These are phyloP conservation scores for Drosophila ironensis DNA, from an alignment of 1,140 invertebrate species.

Conservation along the genomic window DNA sequence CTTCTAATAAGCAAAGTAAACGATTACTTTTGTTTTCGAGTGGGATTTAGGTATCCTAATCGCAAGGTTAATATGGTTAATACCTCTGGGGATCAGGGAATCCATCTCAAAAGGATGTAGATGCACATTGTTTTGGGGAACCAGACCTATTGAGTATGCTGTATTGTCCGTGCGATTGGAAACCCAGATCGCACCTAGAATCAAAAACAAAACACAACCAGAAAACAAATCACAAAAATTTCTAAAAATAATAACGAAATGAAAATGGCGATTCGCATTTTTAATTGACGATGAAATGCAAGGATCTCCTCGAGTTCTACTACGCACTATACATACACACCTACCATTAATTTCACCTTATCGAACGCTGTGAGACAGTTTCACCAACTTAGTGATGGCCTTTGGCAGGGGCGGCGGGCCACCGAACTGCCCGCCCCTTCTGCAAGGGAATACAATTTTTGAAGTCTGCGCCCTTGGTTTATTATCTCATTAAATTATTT, in stretches of 20 bases:
- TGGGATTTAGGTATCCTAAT: too few relatives aligned
- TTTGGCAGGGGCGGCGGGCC: conserved; percentile 36
- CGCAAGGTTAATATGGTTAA: too few relatives aligned
- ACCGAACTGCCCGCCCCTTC: conserved; percentile 11
- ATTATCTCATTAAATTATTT: conserved; percentile 80
- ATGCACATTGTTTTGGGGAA: too few relatives aligned
- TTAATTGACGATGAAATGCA: conserved; percentile 30
- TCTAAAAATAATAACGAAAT: conserved; percentile 65
- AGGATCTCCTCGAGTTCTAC: conserved; percentile 3
- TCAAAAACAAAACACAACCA: background rate
- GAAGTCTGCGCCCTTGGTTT: conserved; percentile 75
- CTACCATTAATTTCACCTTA: conserved; percentile 49
- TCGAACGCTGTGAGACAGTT: conserved; percentile 69
- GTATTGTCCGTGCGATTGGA: too few relatives aligned
- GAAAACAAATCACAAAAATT: conserved; percentile 48
- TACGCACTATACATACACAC: conserved; percentile 42
- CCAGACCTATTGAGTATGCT: too few relatives aligned
- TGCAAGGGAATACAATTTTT: conserved; percentile 64
- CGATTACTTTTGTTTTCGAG: conserved; percentile 46
- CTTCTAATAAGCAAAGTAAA: conserved; percentile 41
- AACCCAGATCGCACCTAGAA: conserved; percentile 14
- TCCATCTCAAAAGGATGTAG: too few relatives aligned
- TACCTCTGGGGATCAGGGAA: too few relatives aligned
- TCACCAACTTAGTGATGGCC: conserved; percentile 70
- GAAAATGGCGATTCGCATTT: conserved; percentile 57